Percentiles rank a stretch among this genome's conserved stretches.
Conservation (phyloP, 2,797 vertebrate genomes). For the Chloroceryle amazona region DNA sequence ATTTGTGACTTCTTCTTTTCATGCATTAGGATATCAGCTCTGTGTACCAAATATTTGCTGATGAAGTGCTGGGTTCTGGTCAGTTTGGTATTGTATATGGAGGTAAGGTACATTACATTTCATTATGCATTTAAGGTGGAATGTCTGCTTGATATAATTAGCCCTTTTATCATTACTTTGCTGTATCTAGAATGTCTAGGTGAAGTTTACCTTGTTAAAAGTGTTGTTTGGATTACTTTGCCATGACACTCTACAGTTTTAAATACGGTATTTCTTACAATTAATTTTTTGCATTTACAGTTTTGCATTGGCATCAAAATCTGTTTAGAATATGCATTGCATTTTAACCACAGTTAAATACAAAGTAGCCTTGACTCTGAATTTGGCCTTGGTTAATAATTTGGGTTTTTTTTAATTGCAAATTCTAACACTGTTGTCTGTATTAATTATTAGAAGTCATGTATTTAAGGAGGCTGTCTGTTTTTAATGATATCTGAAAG, state of each 20-base stretch:
- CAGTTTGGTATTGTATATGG: slow-evolving; percentile 98
- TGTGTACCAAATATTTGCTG: slow-evolving; percentile 98
- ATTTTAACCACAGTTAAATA: neutral
- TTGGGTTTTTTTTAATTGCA: neutral
- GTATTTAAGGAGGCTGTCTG: neutral
- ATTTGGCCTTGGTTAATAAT: neutral
- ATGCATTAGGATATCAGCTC: slow-evolving; percentile 93
- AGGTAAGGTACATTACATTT: slow-evolving; percentile 82
- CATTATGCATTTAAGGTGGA: neutral
- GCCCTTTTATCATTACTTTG: neutral
- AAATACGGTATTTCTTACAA: neutral
- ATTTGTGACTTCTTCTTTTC: slow-evolving; percentile 12
- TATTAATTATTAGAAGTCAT: neutral
- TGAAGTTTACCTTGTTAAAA: neutral
- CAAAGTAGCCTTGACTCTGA: neutral
- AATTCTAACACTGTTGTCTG: neutral
- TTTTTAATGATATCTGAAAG: neutral
- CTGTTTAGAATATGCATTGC: neutral
- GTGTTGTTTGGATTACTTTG: neutral
- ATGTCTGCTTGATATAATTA: neutral
- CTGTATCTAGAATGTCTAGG: neutral
- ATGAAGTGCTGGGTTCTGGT: slow-evolving; percentile 96
- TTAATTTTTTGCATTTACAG: neutral
- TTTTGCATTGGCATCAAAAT: neutral
- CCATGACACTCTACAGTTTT: neutral